Conservation (phyloP, 2,888 invertebrate species). For the Hymenopus coronatus region DNA sequence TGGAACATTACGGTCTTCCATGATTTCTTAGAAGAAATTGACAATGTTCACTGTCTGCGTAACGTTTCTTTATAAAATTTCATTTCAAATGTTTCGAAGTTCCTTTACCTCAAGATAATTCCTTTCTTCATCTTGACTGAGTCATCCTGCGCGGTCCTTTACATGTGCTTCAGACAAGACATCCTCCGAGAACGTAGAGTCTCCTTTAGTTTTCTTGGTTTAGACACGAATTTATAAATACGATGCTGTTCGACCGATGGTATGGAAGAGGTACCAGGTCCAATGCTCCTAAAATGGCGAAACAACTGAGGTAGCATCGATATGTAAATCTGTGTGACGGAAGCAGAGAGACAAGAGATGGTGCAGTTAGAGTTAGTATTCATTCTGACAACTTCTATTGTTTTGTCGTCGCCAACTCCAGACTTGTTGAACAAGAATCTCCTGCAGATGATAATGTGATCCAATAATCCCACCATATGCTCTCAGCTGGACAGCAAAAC, state of each 20-base stretch:
- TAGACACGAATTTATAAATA: too few species aligned
- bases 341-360: neutral
- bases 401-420: neutral
- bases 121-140: too few species aligned
- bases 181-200: too few species aligned
- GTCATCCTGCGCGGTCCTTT: too few species aligned
- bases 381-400: neutral
- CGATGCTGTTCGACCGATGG: neutral
- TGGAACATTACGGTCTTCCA: too few species aligned
- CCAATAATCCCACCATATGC: neutral
- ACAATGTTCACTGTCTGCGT: too few species aligned
- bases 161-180: too few species aligned
- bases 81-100: too few species aligned
- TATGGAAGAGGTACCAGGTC: neutral
- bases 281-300: neutral
- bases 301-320: neutral
- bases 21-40: too few species aligned
- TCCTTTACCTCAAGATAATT: too few species aligned
- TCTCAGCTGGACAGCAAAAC: neutral
- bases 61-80: too few species aligned
- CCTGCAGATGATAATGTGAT: neutral
- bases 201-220: too few species aligned
- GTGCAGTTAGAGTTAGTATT: neutral
- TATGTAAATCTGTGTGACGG: neutral
- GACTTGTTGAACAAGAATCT: neutral